phyloP scores from a whole-genome alignment of 2,113 vertebrate species.

The Strigops habroptila region DNA sequence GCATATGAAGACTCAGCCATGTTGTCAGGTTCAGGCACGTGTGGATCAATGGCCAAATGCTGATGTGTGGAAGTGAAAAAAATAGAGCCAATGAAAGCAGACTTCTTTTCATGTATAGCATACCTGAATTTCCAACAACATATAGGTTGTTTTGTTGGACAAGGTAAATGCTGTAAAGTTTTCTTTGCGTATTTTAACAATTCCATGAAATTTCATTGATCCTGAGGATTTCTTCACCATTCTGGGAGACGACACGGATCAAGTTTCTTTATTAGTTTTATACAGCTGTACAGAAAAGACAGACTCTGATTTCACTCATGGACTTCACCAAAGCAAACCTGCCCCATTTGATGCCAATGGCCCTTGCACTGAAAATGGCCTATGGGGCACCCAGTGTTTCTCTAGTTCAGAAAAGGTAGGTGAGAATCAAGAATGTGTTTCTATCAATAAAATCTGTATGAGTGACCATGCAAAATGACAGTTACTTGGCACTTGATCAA shows the following conservation, averaged over 20 bases:
- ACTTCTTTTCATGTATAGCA: background rate
- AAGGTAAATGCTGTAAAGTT: background rate
- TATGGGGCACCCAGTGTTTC: background rate
- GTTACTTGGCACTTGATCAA: background rate
- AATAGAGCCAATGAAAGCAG: background rate
- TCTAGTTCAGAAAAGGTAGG: background rate
- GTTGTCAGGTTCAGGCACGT: background rate
- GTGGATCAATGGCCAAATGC: background rate
- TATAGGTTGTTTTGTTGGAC: background rate
- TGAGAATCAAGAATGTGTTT: background rate
- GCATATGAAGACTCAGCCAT: background rate
- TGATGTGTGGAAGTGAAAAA: background rate
- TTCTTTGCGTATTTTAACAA: background rate
- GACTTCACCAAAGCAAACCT: background rate
- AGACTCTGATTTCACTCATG: background rate
- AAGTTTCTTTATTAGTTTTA: background rate
- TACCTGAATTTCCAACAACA: background rate
- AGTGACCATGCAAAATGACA: background rate
- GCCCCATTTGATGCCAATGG: background rate
- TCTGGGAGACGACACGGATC: background rate
- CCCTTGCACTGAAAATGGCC: background rate
- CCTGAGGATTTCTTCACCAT: background rate
- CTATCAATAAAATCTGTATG: background rate
- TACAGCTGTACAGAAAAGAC: background rate
- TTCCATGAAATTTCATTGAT: background rate